A percentile compares a stretch with the other conserved stretches of the same genome.
These are phyloP conservation scores for Triplophysa bombifrons DNA, from an alignment of 2,797 vertebrate genomes.

Conservation along the genomic window DNA sequence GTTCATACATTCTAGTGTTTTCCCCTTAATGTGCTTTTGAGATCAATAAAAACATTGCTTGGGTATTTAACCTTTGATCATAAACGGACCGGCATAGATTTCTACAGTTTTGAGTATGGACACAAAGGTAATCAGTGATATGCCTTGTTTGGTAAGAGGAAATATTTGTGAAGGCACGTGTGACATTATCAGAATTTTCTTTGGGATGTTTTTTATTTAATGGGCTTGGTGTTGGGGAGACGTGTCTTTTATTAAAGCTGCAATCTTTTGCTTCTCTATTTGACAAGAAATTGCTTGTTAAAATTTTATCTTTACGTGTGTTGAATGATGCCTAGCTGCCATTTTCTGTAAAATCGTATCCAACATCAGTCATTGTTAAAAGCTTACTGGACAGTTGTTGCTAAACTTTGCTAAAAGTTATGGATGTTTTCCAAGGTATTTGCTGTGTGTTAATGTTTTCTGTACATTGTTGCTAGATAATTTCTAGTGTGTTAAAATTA, in stretches of 20 bases:
- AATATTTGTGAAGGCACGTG: background rate
- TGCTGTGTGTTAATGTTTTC: background rate
- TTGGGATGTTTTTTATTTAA: background rate
- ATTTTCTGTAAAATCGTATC: too few relatives aligned
- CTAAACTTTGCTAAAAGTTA: too few relatives aligned
- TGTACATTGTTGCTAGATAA: background rate
- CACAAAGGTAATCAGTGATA: background rate
- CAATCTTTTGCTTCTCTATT: too few relatives aligned
- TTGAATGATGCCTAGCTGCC: too few relatives aligned
- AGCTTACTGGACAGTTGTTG: too few relatives aligned
- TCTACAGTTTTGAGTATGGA: background rate
- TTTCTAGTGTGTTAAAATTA: background rate
- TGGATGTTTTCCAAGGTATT: background rate
- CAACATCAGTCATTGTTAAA: too few relatives aligned
- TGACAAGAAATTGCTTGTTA: too few relatives aligned
- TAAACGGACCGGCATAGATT: background rate
- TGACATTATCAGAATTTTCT: background rate
- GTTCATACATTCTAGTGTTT: conserved; percentile 42
- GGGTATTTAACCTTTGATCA: conserved; percentile 18
- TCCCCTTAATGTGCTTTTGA: conserved; percentile 26
- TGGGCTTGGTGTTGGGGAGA: background rate
- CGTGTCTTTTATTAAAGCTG: too few relatives aligned
- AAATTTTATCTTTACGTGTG: too few relatives aligned
- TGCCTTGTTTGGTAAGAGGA: background rate
- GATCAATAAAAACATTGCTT: conserved; percentile 36